Base-by-base conservation (phyloP, 2,797 vertebrate species). In the Cephalopachus bancanus region DNA sequence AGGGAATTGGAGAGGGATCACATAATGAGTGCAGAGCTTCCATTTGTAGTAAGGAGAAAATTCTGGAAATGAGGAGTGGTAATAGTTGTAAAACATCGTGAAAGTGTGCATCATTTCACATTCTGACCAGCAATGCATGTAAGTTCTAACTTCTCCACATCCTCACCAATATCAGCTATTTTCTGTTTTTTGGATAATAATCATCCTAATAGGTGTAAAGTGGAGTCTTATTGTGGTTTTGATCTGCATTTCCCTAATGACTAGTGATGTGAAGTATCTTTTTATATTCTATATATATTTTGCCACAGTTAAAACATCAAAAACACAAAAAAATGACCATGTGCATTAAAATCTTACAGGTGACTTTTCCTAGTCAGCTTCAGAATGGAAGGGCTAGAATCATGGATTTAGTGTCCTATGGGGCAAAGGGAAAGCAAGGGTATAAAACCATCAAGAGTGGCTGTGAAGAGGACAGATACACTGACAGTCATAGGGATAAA, bases 361-460 rank as follows among this genome's bases (percentile, higher is more conserved):
- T 71, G 60, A 88, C 0, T 8, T 83, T 76, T 85, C 87, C 60
- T 84, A 67, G 49, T 71, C n/a, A 75, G 8, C 53, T 71, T 96
- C 22, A 84, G n/a, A 37, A 90, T n/a, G 7, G 85, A 57, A 94
- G 12, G 33, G 49, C 30, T 90, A 37, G 57, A 55, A 26, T 55
- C 76, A 72, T 12, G 10, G 83, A 53, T 84, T 92, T 49, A 17
- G 28, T 60, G 19, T 60, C 19, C 16, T 67, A 7, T 55, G 65
- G 26, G 69, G 49, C 64, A 86, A 93, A 74, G 49, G 64, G 22
- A 76, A 90, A 90, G n/a, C 62, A 80, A 86, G 69, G 20, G 59
- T 53, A n/a, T 9, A 83, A 11, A 37, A 14, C n/a, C 15, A 67
- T 59, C 76, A 86, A 59, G 37, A 79, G 55, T 19, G 30, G 6